Base-by-base conservation (phyloP, 2,797 vertebrate genomes). In the Gastrophryne carolinensis region DNA sequence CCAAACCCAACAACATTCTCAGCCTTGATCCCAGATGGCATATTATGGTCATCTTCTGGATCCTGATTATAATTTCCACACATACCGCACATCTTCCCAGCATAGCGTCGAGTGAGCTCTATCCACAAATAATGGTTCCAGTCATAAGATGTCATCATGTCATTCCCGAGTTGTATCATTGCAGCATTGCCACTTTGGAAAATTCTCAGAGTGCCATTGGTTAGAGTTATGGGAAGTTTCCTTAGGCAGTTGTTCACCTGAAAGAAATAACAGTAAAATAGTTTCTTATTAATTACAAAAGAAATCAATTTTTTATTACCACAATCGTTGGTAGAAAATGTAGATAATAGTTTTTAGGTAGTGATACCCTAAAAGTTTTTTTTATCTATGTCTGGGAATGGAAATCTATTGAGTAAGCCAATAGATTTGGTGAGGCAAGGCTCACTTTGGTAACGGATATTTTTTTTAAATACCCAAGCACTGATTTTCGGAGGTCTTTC, bases 31-130 rank as follows among this genome's bases (percentile, higher is more conserved):
- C 81, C 80, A 0, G 80, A 54, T 0, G 86, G 85, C 7, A 79
- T 83, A 27, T 70, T 79, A 35, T 88, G 82, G 6, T 96, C 94
- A 0, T 96, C 92, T 0, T 0, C 0, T 0, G 11, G 17, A 26
- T 92, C 26, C 0, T 87, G 83, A 0, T 96, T 94, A 34, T 86
- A 90, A 80, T 96, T 94, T 13, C 94, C 92, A 0, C 95, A 97
- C 34, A 96, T 79, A 5, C 95, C 93, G 0, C 91, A 93, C 19
- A 95, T 88, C 2, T 73, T 83, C 24, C 77, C 72, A 0, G 69
- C 85, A 84, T 95, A 90, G 26, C 44, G 65, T 1, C 80, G 19
- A 0, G 92, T 90, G n/a, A 97, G 81, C 66, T 81, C 88, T 52
- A 96, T 53, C 0, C 83, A 12, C 57, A 96, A 21, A 1, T 77